Base-by-base conservation (phyloP, 1,140 invertebrate genomes). In the Orussus abietinus region DNA sequence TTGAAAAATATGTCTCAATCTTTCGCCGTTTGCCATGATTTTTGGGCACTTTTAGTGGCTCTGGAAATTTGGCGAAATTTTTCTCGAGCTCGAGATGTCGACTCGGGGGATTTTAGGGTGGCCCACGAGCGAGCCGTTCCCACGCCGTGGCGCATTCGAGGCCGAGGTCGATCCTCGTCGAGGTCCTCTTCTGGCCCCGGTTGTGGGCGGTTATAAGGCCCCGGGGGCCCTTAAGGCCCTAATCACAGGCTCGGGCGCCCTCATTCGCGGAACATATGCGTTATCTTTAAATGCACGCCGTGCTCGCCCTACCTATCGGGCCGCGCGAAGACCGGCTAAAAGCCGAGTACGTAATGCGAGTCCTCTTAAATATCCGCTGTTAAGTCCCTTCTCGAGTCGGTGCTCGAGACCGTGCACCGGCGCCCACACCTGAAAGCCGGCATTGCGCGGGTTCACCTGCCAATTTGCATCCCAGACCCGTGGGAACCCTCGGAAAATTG, bases 121-220 rank as follows among this genome's bases (percentile, higher is more conserved):
- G 68, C 66, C 66, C 68, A 71, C 66, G 64, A 61, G 52, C 34
- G 21, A 36, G 11, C n/a, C 18, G 0, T 20, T 36, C 13, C 18
- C 34, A 36, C 34, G 34, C n/a, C n/a, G n/a, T n/a, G n/a, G n/a
- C n/a, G n/a, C n/a, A n/a, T n/a, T n/a, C n/a, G n/a, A n/a, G n/a
- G n/a, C 14, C 31, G 31, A 33, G 13, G 2, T 42, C 29, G 26
- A 33, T 39, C 48, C 31, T 46, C 38, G 39, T 38, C 33, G 45
- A 35, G 26, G 20, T 53, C 51, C 40, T 46, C 38, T 39, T 39
- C 39, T 53, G 51, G 46, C 46, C 51, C 32, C 36, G 36, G 51
- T 68, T 55, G 66, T 70, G 65, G 65, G 66, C 66, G 66, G 62
- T 57, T 64, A 51, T 57, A 64, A 59, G 47, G 51, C 59, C 58